Conservation (phyloP, 92 coral and sea anemone species). For the Montipora capitata region DNA sequence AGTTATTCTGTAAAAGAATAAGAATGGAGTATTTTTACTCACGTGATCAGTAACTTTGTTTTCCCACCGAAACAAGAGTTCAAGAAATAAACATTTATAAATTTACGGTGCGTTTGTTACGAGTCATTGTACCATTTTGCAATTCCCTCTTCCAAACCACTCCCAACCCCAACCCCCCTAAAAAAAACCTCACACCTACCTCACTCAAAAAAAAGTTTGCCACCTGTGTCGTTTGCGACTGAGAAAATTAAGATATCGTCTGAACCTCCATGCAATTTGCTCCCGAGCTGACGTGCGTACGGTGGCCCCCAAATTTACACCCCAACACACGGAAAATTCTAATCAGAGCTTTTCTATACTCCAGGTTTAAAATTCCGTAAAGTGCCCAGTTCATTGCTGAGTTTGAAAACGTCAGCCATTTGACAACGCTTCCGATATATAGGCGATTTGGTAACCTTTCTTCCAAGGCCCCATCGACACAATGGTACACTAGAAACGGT, state of each 20-base stretch:
- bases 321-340: neutral
- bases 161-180: no score
- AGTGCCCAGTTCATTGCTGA: slow-evolving; percentile 79
- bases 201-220: no score
- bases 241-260: slow-evolving; percentile 6
- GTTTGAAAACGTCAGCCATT: slow-evolving; percentile 51
- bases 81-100: no score
- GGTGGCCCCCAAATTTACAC: neutral
- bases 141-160: no score
- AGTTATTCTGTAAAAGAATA: no score
- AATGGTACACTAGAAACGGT: slow-evolving; percentile 58
- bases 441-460: slow-evolving; percentile 10
- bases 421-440: slow-evolving; percentile 38
- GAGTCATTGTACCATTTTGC: no score
- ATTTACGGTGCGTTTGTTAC: no score
- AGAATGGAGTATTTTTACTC: no score
- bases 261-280: neutral
- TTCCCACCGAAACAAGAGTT: no score
- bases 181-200: no score
- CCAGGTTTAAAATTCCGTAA: slow-evolving; percentile 57
- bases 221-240: no score
- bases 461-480: slow-evolving; percentile 25
- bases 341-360: slow-evolving; percentile 38
- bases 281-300: neutral
- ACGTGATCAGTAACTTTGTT: no score